A percentile compares a stretch with the other conserved stretches of the same genome.
Evolutionary conservation across 2,888 invertebrate species (phyloP).

Genomic region (Synergus japonicus): DNA sequence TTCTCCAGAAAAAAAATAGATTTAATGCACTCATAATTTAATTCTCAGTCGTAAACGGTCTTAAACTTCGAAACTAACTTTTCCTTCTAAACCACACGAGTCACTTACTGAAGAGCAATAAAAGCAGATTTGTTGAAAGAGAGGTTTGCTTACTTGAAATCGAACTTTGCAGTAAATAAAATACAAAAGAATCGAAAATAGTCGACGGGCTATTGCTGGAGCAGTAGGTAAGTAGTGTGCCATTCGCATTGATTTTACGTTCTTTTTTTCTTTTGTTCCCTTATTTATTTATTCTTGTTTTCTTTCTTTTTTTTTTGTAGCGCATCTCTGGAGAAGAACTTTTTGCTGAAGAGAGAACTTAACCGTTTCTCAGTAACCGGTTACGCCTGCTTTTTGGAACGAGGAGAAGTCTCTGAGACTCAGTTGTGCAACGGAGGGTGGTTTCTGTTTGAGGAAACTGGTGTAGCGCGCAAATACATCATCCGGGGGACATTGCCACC

Average conservation of each 20-base stretch:
- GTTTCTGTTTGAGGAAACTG: conserved; percentile 50
- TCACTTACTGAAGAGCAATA: conserved; percentile 16
- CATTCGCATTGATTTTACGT: conserved; percentile 8
- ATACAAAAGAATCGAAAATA: conserved; percentile 20
- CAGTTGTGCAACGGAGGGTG: conserved; percentile 47
- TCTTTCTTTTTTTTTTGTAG: background rate
- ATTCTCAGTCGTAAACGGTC: background rate
- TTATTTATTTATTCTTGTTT: background rate
- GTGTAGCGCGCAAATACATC: conserved; percentile 60
- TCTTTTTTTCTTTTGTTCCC: background rate
- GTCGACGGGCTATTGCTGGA: background rate
- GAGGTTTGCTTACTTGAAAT: conserved; percentile 32
- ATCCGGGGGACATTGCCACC: conserved; percentile 56
- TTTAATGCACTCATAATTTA: background rate
- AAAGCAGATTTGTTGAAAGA: conserved; percentile 33
- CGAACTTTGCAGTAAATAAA: conserved; percentile 12
- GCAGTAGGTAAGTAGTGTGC: conserved; percentile 26
- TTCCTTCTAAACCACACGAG: background rate
- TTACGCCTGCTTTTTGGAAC: conserved; percentile 49
- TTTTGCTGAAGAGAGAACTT: conserved; percentile 34
- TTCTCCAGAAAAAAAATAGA: background rate
- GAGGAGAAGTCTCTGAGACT: conserved; percentile 51
- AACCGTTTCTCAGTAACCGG: conserved; percentile 44
- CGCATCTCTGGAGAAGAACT: conserved; percentile 41
- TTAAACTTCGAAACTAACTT: conserved; percentile 3